Base-by-base conservation (phyloP, 2,888 invertebrate species). In the Magallana nippona region DNA sequence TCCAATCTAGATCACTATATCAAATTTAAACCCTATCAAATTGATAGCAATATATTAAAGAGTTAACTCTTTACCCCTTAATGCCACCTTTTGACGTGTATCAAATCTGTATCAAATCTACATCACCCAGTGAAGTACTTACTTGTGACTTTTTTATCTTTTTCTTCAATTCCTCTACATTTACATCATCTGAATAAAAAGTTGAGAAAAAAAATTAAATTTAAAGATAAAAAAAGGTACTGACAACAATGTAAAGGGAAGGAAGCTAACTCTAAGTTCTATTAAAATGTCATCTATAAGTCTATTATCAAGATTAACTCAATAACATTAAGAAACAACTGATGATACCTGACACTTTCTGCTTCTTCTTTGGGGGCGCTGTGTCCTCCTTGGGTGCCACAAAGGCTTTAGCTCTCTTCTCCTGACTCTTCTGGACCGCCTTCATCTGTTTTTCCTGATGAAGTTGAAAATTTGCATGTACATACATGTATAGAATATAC, bases 361-460 rank as follows among this genome's bases (percentile, higher is more conserved):
- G 85, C 85, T 89, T 90, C 85, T 91, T 91, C 10, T 83, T 83
- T 56, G 86, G 85, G 3, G 85, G 85, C 44, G 79, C 84, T 32
- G 85, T 22, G 10, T 87, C 86, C 82, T 92, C 92, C 79, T 89
- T 89, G 1, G 92, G 98, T 80, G 98, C 97, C 88, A 97, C 95
- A 93, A 97, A 98, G 85, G 97, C 96, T 94, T 97, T 96, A 87
- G 96, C 96, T 88, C 98, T 95, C 89, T 96, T 96, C n/a, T 89
- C 97, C 87, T 97, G 96, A 89, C 97, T 96, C 84, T 91, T 90
- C 57, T 88, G 96, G 78, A 96, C 96, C 1, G 96, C 96, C 91
- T 88, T 89, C 63, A 88, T 89, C 85, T 93, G 90, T 81, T 92
- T 93, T 83, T 89, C 91, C 92, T 93, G 82, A 22, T 86, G 10